These are phyloP conservation scores for Melanotaenia nigrans DNA, from an alignment of 2,797 vertebrate species.

Conservation along the genomic window DNA sequence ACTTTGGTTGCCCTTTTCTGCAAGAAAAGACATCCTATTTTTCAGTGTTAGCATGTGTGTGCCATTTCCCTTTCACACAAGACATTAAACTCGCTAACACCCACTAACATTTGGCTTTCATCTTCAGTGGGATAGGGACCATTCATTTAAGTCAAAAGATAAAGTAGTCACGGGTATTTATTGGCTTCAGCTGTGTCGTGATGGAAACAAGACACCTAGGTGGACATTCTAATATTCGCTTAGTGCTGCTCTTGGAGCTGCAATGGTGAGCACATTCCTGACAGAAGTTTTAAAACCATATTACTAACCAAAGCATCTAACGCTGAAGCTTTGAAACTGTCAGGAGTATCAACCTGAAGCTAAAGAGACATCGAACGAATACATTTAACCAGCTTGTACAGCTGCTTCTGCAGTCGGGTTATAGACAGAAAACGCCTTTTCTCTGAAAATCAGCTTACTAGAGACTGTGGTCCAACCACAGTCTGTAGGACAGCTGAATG, in stretches of 20 bases:
- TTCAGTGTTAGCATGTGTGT: constrained; percentile 42
- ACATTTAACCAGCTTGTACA: not conserved
- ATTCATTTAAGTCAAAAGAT: not conserved
- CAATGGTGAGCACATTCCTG: not conserved
- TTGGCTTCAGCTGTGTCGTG: not conserved
- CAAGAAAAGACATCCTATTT: not conserved
- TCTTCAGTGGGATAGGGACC: not conserved
- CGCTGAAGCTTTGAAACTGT: not conserved
- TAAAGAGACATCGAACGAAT: not conserved
- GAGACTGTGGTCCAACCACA: not conserved
- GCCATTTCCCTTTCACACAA: not conserved
- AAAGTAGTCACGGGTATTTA: not conserved
- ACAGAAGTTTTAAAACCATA: not conserved
- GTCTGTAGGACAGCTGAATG: not conserved
- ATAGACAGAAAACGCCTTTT: not conserved
- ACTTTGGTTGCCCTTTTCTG: constrained; percentile 33
- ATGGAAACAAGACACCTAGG: not conserved
- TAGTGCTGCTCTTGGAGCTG: not conserved
- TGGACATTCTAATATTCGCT: not conserved
- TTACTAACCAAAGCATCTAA: not conserved
- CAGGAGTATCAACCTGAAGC: not conserved
- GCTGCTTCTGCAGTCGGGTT: not conserved
- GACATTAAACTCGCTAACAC: not conserved
- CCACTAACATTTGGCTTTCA: not conserved
- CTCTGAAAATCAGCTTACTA: not conserved